phyloP scores from a whole-genome alignment of 2,113 vertebrate genomes.

The Oxyura jamaicensis region DNA sequence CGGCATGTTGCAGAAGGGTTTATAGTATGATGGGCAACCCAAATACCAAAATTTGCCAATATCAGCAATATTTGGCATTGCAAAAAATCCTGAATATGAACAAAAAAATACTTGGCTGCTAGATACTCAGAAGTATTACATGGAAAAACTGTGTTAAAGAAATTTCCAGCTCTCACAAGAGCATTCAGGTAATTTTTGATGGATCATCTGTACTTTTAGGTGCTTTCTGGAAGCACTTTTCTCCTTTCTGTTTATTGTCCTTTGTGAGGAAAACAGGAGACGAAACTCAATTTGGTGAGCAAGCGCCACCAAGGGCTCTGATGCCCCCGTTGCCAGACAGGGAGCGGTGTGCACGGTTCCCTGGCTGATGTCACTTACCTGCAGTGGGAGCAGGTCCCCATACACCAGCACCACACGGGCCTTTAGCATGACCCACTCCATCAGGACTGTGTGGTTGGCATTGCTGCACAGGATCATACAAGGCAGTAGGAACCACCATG shows the following conservation, averaged over 20 bases:
- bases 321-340: rapidly evolving
- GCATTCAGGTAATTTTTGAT: not conserved
- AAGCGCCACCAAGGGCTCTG: not conserved
- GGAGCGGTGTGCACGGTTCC: rapidly evolving
- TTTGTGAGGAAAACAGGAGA: not conserved
- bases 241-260: not conserved
- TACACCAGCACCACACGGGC: not conserved
- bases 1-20: not conserved
- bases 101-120: not conserved
- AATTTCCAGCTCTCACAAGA: not conserved
- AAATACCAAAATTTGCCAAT: not conserved
- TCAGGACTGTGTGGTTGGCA: not conserved
- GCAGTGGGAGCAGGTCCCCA: rapidly evolving
- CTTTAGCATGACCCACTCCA: not conserved
- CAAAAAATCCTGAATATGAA: not conserved
- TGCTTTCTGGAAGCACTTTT: not conserved
- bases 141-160: not conserved
- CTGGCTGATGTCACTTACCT: not conserved
- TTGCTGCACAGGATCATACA: rapidly evolving
- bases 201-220: not conserved
- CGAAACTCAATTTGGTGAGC: not conserved
- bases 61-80: not conserved
- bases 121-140: not conserved
- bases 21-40: not conserved
- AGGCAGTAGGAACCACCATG: not conserved